phyloP scores from a whole-genome alignment of 2,888 invertebrate genomes.

The Cartodere bifasciata region DNA sequence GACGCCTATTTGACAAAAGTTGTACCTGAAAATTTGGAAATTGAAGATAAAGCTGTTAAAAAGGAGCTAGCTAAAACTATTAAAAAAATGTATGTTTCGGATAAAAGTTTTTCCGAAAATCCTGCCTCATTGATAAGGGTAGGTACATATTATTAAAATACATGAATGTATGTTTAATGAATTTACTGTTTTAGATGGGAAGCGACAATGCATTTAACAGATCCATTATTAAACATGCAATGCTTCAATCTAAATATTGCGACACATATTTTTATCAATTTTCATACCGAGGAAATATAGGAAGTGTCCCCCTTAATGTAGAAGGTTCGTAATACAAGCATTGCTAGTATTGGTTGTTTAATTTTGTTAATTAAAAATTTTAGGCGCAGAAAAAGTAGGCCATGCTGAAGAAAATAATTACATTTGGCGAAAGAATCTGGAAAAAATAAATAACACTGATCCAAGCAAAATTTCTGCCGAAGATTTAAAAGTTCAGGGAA shows the following conservation, averaged over 20 bases:
- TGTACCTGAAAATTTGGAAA: too few species aligned
- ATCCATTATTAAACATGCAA: not conserved
- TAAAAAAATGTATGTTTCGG: too few species aligned
- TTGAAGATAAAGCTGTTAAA: too few species aligned
- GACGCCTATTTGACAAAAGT: too few species aligned
- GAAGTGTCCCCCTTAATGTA: not conserved
- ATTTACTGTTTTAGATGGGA: not conserved
- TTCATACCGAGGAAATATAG: not conserved
- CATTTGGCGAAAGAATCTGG: not conserved
- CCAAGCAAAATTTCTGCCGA: not conserved
- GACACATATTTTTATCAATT: not conserved
- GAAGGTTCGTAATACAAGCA: not conserved
- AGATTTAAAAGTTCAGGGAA: not conserved
- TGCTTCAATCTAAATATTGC: not conserved
- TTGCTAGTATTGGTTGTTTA: too few species aligned
- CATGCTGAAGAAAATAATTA: conserved; percentile 1
- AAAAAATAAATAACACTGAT: not conserved
- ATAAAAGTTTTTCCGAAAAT: too few species aligned
- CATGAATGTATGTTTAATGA: not conserved
- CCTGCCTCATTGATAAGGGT: too few species aligned
- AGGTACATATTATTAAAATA: too few species aligned
- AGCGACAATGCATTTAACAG: not conserved
- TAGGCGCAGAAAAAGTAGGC: not conserved
- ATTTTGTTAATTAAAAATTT: not conserved
- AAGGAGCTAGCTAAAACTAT: too few species aligned